Percentiles rank a stretch among this genome's conserved stretches.
Evolutionary conservation across 2,888 invertebrate species (phyloP).

Genomic region (Urechis unicinctus): DNA sequence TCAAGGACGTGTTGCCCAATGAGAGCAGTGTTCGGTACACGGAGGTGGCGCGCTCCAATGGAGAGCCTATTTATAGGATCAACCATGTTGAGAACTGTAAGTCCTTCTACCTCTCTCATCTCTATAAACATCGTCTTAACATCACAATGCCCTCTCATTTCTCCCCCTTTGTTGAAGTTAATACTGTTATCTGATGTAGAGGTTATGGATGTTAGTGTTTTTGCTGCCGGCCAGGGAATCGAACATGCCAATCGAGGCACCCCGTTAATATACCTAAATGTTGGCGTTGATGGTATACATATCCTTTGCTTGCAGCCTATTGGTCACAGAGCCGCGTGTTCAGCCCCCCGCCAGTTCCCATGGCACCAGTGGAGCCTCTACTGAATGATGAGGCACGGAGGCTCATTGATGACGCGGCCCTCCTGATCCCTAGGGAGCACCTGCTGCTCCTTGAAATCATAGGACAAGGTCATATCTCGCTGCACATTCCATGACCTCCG

Average conservation of each 20-base stretch:
- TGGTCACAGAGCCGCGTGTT: not conserved
- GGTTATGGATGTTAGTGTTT: not conserved
- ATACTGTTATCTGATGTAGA: not conserved
- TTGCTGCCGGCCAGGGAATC: not conserved
- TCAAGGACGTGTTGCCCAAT: not conserved
- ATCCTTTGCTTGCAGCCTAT: not conserved
- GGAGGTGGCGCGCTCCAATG: not conserved
- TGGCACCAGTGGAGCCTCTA: not conserved
- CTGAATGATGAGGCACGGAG: conserved; percentile 16
- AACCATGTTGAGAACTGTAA: conserved; percentile 3
- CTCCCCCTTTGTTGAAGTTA: no score
- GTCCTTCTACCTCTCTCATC: no score
- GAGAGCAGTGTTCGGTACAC: conserved; percentile 1
- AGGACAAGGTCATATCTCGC: conserved; percentile 37
- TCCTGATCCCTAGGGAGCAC: conserved; percentile 43
- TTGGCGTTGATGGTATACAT: not conserved
- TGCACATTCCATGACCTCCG: no score
- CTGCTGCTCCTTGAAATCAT: conserved; percentile 45
- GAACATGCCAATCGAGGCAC: not conserved
- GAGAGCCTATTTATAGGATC: not conserved
- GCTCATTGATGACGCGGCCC: conserved; percentile 37
- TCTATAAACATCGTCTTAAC: no score
- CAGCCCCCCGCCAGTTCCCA: not conserved
- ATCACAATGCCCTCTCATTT: no score
- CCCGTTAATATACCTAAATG: not conserved